Conservation (phyloP, 1,140 invertebrate species). For the Procambarus virginalis region DNA sequence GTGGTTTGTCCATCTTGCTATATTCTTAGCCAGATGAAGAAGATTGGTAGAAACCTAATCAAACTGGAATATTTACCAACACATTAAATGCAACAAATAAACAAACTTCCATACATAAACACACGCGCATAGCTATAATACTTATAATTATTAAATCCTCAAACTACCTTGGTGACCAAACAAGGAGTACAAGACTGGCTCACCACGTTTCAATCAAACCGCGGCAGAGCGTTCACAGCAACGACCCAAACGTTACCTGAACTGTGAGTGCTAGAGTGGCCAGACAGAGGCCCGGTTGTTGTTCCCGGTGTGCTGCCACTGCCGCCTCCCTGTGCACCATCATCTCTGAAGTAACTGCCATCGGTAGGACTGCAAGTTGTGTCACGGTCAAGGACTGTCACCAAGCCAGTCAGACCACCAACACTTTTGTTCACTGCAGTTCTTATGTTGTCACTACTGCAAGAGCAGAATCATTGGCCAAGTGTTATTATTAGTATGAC, state of each 20-base stretch:
- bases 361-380: background rate
- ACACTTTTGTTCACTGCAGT: slow-evolving; percentile 16
- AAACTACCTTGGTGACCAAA: too few species aligned
- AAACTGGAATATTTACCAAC: too few species aligned
- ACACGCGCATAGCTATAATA: too few species aligned
- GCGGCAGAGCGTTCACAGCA: background rate
- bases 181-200: too few species aligned
- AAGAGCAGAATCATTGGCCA: background rate
- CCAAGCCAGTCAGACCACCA: slow-evolving; percentile 19
- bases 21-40: too few species aligned
- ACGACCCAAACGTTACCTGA: slow-evolving; percentile 22
- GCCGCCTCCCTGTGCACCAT: slow-evolving; percentile 2
- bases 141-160: too few species aligned
- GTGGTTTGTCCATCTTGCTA: too few species aligned
- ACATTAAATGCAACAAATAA: too few species aligned
- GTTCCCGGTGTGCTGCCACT: slow-evolving; percentile 53
- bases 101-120: too few species aligned
- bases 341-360: background rate
- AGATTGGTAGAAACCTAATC: too few species aligned
- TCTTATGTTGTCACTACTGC: slow-evolving; percentile 51
- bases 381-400: slow-evolving; percentile 21
- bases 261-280: slow-evolving; percentile 47
- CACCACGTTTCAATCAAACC: background rate
- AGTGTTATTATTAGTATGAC: background rate
- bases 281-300: slow-evolving; percentile 45